Conservation (phyloP, 2,888 invertebrate species). For the Agrochola lota region DNA sequence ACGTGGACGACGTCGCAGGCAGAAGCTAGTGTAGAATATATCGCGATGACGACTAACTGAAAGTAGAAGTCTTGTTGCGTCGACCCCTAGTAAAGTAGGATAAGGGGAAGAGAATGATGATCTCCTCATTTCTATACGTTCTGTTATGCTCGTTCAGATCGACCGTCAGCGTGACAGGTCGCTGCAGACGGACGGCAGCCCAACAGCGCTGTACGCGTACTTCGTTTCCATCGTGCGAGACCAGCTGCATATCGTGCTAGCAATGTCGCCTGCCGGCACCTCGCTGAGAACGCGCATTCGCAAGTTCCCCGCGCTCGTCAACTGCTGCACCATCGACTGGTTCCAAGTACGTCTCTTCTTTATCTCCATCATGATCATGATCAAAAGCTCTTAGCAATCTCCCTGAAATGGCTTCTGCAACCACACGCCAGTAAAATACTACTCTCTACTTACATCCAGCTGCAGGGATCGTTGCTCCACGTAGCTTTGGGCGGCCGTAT, state of each 20-base stretch:
- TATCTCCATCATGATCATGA: neutral
- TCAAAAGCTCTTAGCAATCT: neutral
- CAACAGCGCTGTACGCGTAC: slow-evolving; percentile 96
- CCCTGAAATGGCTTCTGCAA: neutral
- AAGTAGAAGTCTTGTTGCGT: too few relatives aligned
- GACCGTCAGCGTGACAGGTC: slow-evolving; percentile 97
- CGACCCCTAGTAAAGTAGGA: too few relatives aligned
- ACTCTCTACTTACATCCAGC: too few relatives aligned
- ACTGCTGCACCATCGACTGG: slow-evolving; percentile 99
- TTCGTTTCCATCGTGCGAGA: slow-evolving; percentile 97
- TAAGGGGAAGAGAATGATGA: neutral
- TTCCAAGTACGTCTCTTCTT: slow-evolving; percentile 91
- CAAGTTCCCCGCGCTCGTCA: slow-evolving; percentile 97
- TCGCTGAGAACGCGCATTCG: slow-evolving; percentile 95
- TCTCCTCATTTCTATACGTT: neutral
- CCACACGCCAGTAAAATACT: too few relatives aligned
- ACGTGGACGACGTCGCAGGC: too few relatives aligned
- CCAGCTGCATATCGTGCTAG: slow-evolving; percentile 96
- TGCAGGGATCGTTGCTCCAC: neutral
- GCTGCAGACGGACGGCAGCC: slow-evolving; percentile 97
- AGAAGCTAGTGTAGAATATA: too few relatives aligned
- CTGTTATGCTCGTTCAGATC: slow-evolving; percentile 84
- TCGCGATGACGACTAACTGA: neutral
- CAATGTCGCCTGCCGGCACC: slow-evolving; percentile 98
- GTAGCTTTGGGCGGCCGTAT: too few relatives aligned